Base-by-base conservation (phyloP, 2,797 vertebrate species). In the Acomys russatus region DNA sequence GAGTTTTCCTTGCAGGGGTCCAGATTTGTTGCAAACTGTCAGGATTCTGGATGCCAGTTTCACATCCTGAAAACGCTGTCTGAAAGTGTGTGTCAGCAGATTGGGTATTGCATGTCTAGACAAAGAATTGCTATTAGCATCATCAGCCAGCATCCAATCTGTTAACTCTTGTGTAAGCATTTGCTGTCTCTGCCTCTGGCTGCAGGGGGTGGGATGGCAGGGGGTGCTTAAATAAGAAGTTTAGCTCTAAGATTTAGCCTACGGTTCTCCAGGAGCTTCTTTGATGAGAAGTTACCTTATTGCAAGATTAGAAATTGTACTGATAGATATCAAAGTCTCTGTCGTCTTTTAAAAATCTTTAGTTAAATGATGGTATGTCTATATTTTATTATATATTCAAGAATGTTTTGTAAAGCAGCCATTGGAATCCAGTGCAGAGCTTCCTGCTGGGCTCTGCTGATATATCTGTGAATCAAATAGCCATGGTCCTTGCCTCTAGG, bases 81-180 rank as follows among this genome's bases (percentile, higher is more conserved):
- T 86, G 51, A 96, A 95, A 97, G 92, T 93, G 79, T 85, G 91
- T 96, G 97, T 98, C 98, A 97, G 98, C 98, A 98, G 96, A 97
- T 92, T 85, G 6, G 5, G 84, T 88, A 78, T 2, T 95, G 91
- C 98, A 78, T 95, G 98, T 98, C 97, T 97, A 98, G 97, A 97
- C 98, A 98, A 97, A 97, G 95, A 97, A 96, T 96, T 97, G 97
- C 96, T 96, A 95, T 97, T 90, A 97, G 91, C 94, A 93, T 97
- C 96, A 96, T 64, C 92, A 97, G 96, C 92, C 91, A 97, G 88
- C 91, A 94, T 86, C 86, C 96, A 91, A 94, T 97, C 97, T 97
- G 94, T 88, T 96, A 94, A 96, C 94, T 94, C 94, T 93, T 90
- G 89, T 95, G 96, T 97, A 97, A 97, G 96, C 95, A 90, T 83